phyloP scores from a whole-genome alignment of 1,140 invertebrate species.

The Neuroterus valhalla region DNA sequence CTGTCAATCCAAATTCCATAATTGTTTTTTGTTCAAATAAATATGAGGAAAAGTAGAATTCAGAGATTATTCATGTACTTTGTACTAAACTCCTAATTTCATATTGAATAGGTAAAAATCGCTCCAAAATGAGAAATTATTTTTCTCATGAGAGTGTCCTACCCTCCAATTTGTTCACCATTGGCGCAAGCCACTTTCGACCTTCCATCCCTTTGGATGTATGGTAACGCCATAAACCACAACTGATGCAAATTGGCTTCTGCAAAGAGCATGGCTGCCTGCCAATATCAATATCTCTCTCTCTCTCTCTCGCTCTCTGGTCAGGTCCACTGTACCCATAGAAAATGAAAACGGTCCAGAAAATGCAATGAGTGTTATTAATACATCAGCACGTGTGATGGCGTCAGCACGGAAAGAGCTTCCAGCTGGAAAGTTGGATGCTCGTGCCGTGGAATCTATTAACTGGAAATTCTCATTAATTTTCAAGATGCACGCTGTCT shows the following conservation, averaged over 20 bases:
- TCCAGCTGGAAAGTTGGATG: constrained; percentile 5
- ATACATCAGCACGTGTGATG: background rate
- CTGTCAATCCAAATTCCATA: too few relatives aligned
- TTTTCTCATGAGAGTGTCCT: background rate
- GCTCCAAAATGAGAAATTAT: background rate
- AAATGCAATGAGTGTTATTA: constrained; percentile 6
- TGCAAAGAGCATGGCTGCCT: background rate
- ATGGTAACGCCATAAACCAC: background rate
- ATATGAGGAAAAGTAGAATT: too few relatives aligned
- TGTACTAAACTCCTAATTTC: too few relatives aligned
- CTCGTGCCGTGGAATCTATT: background rate
- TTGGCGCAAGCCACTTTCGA: background rate
- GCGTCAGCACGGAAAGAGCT: background rate
- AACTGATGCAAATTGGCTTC: constrained; percentile 10
- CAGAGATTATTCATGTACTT: too few relatives aligned
- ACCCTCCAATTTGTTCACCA: background rate
- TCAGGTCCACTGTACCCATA: background rate
- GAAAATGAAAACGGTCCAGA: background rate
- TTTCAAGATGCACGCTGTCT: background rate
- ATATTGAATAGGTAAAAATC: too few relatives aligned
- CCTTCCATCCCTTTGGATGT: background rate
- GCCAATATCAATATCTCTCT: background rate
- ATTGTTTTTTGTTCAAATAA: too few relatives aligned
- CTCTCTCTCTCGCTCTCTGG: background rate
- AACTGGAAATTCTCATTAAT: background rate